Conservation (phyloP, 1,140 invertebrate species). For the Glossosoma conforme region DNA sequence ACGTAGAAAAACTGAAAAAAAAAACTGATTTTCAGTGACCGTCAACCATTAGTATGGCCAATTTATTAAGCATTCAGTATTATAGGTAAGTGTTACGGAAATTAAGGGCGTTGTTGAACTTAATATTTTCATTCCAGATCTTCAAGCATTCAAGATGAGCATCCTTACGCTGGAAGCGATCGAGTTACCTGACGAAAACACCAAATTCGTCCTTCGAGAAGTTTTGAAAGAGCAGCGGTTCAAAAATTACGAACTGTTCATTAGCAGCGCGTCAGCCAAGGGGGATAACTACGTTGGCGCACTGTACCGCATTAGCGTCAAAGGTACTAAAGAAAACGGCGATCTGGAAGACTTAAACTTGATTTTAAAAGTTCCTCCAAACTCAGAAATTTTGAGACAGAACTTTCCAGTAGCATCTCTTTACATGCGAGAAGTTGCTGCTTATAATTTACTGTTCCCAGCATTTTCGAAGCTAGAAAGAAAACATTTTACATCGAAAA, state of each 20-base stretch:
- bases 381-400: constrained; percentile 11
- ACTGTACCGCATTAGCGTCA: constrained; percentile 33
- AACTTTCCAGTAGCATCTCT: constrained; percentile 18
- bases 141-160: too few species aligned
- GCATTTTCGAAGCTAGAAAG: constrained; percentile 11
- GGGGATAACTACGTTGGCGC: constrained; percentile 42
- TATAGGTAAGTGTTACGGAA: too few species aligned
- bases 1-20: too few species aligned
- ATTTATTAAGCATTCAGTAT: too few species aligned
- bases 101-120: too few species aligned
- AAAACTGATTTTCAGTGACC: too few species aligned
- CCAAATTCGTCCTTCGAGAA: constrained; percentile 6
- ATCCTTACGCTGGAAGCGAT: too few species aligned
- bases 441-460: constrained; percentile 18
- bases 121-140: too few species aligned
- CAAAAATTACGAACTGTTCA: constrained; percentile 3
- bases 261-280: constrained; percentile 29
- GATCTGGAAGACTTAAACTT: constrained; percentile 5
- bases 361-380: constrained; percentile 20
- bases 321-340: constrained; percentile 14
- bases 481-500: too few species aligned
- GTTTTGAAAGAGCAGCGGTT: constrained; percentile 9
- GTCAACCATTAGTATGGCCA: too few species aligned
- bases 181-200: constrained; percentile 12
- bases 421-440: constrained; percentile 16